Evolutionary conservation across 2,888 invertebrate species (phyloP).

Genomic region (Tenodera sinensis): DNA sequence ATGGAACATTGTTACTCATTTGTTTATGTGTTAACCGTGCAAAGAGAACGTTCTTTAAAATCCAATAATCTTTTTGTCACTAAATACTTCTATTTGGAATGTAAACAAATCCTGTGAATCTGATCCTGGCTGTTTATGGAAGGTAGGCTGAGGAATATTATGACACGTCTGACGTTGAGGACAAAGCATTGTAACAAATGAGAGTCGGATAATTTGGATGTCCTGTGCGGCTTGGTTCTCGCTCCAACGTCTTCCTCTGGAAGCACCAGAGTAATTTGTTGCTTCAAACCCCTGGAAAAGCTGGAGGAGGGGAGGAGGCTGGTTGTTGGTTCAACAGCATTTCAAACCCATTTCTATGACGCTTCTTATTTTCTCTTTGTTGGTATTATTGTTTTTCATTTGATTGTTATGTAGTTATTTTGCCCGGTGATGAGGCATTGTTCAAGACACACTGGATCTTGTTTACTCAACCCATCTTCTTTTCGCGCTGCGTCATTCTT

Average conservation of each 20-base stretch:
- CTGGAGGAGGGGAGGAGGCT: no score
- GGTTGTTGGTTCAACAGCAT: constrained; percentile 12
- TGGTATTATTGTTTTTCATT: neutral
- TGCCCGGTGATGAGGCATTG: neutral
- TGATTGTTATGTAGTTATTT: neutral
- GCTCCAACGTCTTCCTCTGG: neutral
- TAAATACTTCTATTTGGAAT: no score
- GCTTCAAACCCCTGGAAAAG: neutral
- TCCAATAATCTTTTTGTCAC: no score
- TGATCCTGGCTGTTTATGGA: neutral
- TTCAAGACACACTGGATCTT: neutral
- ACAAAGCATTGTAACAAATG: constrained; percentile 6
- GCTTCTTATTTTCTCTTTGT: neutral
- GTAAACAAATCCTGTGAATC: no score
- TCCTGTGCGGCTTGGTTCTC: neutral
- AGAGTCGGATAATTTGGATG: constrained; percentile 9
- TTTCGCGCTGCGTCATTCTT: constrained; percentile 14
- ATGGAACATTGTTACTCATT: no score
- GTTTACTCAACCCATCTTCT: constrained; percentile 2
- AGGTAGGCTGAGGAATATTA: neutral
- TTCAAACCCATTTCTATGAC: neutral
- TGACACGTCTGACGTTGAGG: neutral
- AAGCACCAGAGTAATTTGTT: neutral
- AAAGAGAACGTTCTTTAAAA: no score
- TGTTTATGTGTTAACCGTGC: no score